These are phyloP conservation scores for Eublepharis macularius DNA, from an alignment of 2,113 vertebrate species.

Conservation along the genomic window DNA sequence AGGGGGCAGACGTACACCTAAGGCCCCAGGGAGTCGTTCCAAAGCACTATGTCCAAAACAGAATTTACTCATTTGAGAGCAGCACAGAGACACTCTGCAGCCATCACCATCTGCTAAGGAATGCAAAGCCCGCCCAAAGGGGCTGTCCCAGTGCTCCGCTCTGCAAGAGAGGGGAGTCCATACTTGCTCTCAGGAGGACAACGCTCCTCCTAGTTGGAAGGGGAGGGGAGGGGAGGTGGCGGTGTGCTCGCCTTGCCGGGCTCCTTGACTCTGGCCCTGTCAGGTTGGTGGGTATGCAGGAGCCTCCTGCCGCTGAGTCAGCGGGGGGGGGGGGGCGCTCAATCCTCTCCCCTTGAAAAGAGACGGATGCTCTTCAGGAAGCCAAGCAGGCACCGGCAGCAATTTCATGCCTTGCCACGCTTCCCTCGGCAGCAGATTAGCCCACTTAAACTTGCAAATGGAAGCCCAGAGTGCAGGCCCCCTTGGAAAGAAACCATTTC, in stretches of 20 bases:
- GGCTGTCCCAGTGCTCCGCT: fast-evolving
- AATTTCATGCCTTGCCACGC: neutral
- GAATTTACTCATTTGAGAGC: neutral
- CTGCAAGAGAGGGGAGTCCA: slow-evolving; percentile 14
- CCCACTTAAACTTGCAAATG: fast-evolving
- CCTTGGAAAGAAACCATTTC: too few species aligned
- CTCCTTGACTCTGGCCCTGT: slow-evolving; percentile 11
- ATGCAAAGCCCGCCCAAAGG: slow-evolving; percentile 30
- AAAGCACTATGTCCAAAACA: neutral
- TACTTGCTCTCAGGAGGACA: slow-evolving; percentile 27
- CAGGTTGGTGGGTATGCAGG: slow-evolving; percentile 45
- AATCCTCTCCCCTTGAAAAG: slow-evolving; percentile 32
- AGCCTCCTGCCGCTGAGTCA: slow-evolving; percentile 42
- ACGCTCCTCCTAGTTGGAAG: neutral
- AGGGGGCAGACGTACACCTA: too few species aligned
- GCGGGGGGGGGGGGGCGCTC: too few species aligned
- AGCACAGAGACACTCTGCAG: slow-evolving; percentile 15
- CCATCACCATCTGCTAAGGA: slow-evolving; percentile 24
- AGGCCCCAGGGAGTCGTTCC: neutral
- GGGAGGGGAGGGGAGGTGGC: too few species aligned
- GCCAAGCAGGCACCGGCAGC: slow-evolving; percentile 39
- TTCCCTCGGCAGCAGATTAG: slow-evolving; percentile 39
- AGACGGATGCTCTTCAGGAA: slow-evolving; percentile 27
- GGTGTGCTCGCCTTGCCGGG: too few species aligned
- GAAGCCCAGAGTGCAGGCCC: slow-evolving; percentile 1